Base-by-base conservation (phyloP, 2,888 invertebrate genomes). In the Nasonia oneida region DNA sequence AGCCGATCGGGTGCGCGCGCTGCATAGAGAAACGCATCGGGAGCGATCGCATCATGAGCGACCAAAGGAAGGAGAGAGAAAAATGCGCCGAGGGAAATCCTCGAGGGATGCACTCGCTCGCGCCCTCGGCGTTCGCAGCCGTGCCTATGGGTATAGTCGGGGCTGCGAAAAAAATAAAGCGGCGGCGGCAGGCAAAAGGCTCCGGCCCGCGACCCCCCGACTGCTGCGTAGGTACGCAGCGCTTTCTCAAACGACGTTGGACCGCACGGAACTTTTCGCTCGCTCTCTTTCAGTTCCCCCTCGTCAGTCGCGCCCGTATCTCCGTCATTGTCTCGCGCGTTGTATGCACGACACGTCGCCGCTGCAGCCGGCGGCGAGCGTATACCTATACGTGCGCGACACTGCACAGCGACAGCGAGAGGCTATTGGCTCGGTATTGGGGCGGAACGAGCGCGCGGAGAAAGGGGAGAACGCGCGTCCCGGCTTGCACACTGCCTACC, bases 331-430 rank as follows among this genome's bases (percentile, higher is more conserved):
- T 70, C 79, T 82, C 76, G 53, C 61, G 74, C 80, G 79, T 64
- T 78, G 29, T 81, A 86, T 83, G 87, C 81, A 76, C 84, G 80
- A 81, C 87, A 85, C 88, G 87, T 87, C 86, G 76, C 57, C 83
- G 80, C 86, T 53, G 83, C 83, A 84, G 84, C 57, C 78, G 64
- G 78, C 78, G 74, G 57, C 39, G 33, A 39, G 29, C 14, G 39
- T 76, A 23, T 42, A 74, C 15, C 12, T 78, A 33, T 81, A 81
- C 8, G 15, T 18, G 15, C 15, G 15, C 3, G 3, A 18, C 8
- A 18, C 76, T 71, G 4, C 50, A 39, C 15, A 79, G 37, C 15
- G 73, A 78, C 42, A 29, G 29, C 57, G 67, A 74, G 57, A 79
- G 75, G 77, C 79, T 79, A 83, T 83, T 83, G 83, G 83, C 57